Conservation (phyloP, 2,888 invertebrate species). For the Ernsta delagoae region DNA sequence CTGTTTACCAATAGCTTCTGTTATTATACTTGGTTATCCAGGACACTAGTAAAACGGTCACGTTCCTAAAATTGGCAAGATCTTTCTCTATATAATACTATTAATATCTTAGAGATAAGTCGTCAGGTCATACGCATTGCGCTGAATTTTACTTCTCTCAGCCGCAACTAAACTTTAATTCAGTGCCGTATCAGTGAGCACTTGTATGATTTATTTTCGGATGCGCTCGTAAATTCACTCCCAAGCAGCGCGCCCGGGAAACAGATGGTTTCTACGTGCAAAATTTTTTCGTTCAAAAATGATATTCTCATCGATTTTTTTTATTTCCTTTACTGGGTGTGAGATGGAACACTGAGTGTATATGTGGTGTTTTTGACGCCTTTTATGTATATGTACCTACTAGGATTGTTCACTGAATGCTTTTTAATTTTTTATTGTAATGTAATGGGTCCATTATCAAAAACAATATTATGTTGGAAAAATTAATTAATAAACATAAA, state of each 20-base stretch:
- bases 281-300: conserved; percentile 47
- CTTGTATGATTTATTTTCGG: conserved; percentile 62
- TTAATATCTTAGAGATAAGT: no score
- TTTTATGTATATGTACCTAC: no score
- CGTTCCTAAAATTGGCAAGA: not conserved
- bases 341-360: conserved; percentile 2
- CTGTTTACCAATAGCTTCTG: not conserved
- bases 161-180: conserved; percentile 30
- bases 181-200: conserved; percentile 33
- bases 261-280: conserved; percentile 57
- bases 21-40: not conserved
- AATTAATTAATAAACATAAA: no score
- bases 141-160: conserved; percentile 11
- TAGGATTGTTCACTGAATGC: no score
- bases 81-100: not conserved
- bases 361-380: not conserved
- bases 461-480: no score
- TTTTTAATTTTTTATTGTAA: no score
- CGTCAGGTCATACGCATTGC: no score
- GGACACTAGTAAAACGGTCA: not conserved
- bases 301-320: conserved; percentile 28
- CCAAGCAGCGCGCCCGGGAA: conserved; percentile 43
- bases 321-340: conserved; percentile 15
- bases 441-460: no score
- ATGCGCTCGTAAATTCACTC: conserved; percentile 56